These are phyloP conservation scores for Athene noctua DNA, from an alignment of 2,113 vertebrate genomes.

Conservation along the genomic window DNA sequence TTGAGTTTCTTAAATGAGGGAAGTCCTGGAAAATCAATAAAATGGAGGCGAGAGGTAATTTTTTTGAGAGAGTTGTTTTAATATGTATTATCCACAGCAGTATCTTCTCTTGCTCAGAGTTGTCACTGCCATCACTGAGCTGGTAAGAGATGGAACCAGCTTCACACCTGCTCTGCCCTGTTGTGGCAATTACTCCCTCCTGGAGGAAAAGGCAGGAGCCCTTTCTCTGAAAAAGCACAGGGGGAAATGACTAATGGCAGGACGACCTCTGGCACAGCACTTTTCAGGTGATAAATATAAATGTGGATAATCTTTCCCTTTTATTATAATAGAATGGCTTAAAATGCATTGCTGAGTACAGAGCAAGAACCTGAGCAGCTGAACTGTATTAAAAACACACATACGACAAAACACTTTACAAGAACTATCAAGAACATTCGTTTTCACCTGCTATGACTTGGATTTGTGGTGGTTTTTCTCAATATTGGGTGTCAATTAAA, in stretches of 20 bases:
- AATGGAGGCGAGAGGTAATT: neutral
- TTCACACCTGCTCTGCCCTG: no score
- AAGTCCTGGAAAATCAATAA: neutral
- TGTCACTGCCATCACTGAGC: neutral
- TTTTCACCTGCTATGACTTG: neutral
- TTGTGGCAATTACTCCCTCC: accelerated
- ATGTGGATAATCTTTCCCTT: neutral
- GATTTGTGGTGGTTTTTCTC: neutral
- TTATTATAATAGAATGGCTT: neutral
- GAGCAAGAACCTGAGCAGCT: neutral
- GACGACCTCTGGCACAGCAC: neutral
- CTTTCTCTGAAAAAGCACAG: neutral
- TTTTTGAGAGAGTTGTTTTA: neutral
- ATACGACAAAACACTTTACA: neutral
- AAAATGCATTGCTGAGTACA: neutral
- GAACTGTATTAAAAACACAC: neutral
- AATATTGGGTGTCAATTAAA: neutral
- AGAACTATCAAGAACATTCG: neutral
- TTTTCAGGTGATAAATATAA: neutral
- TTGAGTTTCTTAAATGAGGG: neutral
- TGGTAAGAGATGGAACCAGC: neutral
- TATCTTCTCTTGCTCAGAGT: neutral
- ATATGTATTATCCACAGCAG: neutral
- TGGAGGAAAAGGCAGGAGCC: neutral
- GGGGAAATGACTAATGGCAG: neutral